A percentile compares a stretch with the other conserved stretches of the same genome.
Conservation (phyloP, 92 coral and sea anemone species). For the Heliopora coerulea region DNA sequence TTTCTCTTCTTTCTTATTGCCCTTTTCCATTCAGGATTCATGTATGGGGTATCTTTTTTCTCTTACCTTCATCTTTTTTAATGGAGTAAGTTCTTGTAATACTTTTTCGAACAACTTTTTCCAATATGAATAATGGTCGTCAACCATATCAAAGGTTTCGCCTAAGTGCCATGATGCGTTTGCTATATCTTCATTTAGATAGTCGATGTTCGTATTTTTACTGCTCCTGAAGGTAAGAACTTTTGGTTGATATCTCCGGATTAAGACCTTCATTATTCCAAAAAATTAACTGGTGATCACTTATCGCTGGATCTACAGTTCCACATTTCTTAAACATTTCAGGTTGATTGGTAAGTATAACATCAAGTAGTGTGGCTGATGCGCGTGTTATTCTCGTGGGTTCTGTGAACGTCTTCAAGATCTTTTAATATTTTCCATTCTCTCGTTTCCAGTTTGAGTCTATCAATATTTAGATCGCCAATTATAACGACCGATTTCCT, state of each 20-base stretch:
- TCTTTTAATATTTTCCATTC: slow-evolving; percentile 55
- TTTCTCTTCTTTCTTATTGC: slow-evolving; percentile 55
- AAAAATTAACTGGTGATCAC: slow-evolving; percentile 57
- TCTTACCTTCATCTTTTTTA: slow-evolving; percentile 49
- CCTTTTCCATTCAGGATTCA: slow-evolving; percentile 54
- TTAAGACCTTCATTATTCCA: slow-evolving; percentile 46
- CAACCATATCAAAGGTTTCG: slow-evolving; percentile 53
- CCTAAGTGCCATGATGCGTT: slow-evolving; percentile 57
- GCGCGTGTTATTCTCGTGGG: slow-evolving; percentile 28
- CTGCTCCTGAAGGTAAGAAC: neutral
- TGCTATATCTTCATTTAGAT: slow-evolving; percentile 37
- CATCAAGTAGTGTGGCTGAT: slow-evolving; percentile 53
- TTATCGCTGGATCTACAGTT: slow-evolving; percentile 49
- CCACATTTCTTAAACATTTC: slow-evolving; percentile 40
- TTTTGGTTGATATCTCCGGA: neutral
- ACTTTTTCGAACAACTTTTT: slow-evolving; percentile 41
- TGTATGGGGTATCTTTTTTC: slow-evolving; percentile 56
- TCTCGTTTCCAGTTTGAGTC: slow-evolving; percentile 32
- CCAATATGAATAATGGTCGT: slow-evolving; percentile 46
- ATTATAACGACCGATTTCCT: slow-evolving; percentile 12
- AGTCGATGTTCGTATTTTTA: slow-evolving; percentile 39
- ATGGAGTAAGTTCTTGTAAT: slow-evolving; percentile 48
- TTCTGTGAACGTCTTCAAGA: slow-evolving; percentile 46
- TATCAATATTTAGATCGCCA: slow-evolving; percentile 54
- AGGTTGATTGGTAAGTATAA: slow-evolving; percentile 55